These are phyloP conservation scores for Drosophila cardini DNA, from an alignment of 1,140 invertebrate genomes.

Conservation along the genomic window DNA sequence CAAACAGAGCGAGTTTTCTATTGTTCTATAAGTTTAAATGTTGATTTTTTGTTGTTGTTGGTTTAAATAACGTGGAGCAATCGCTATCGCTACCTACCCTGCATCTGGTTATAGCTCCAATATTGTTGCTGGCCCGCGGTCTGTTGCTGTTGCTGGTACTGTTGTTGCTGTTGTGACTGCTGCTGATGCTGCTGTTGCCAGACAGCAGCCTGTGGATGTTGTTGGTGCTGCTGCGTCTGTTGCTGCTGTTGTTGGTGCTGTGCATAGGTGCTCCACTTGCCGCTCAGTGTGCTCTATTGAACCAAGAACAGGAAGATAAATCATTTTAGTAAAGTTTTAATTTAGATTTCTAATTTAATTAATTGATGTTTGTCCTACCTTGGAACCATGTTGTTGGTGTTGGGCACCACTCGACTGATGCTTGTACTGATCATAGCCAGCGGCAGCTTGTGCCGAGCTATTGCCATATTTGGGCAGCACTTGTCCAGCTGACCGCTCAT, in stretches of 20 bases:
- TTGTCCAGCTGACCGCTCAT: conserved; percentile 79
- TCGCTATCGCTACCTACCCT: conserved; percentile 56
- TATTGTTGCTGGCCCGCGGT: conserved; percentile 73
- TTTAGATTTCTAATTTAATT: no score
- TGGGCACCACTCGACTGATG: conserved; percentile 61
- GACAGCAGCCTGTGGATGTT: conserved; percentile 60
- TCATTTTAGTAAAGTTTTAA: no score
- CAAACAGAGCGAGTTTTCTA: conserved; percentile 26
- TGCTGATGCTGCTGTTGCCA: conserved; percentile 63
- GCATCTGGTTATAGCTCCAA: conserved; percentile 80
- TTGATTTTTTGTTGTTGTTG: conserved; percentile 15
- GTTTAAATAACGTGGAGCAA: no score
- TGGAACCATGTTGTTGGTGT: conserved; percentile 50
- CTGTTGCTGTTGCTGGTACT: conserved; percentile 65
- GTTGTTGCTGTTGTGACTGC: conserved; percentile 51
- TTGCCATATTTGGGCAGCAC: conserved; percentile 71
- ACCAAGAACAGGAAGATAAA: neutral
- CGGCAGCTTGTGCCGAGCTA: conserved; percentile 53
- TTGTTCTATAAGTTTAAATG: conserved; percentile 21
- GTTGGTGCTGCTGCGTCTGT: conserved; percentile 59
- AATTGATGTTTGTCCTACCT: conserved; percentile 29
- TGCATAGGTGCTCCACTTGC: conserved; percentile 78
- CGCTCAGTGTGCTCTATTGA: conserved; percentile 59
- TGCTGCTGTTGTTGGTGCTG: conserved; percentile 70
- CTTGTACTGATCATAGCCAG: conserved; percentile 77